Base-by-base conservation (phyloP, 2,888 invertebrate species). In the Andricus curvator region DNA sequence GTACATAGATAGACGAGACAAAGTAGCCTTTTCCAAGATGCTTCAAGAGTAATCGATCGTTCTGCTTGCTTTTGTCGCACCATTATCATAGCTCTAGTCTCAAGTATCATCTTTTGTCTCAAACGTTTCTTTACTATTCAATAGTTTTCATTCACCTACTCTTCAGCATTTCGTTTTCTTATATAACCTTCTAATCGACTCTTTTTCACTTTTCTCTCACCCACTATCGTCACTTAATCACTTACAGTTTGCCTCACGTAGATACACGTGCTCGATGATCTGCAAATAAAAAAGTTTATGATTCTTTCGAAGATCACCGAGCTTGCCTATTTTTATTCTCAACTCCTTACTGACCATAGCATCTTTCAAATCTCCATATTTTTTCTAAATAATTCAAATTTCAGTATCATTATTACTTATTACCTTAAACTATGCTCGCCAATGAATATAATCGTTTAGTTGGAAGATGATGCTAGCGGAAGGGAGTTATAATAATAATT, bases 1-100 rank as follows among this genome's bases (percentile, higher is more conserved):
- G 92, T 92, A 92, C 92, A 92, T 92, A 92, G 92, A 92, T 92
- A 88, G 78, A 82, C 81, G 78, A 79, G 82, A 85, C 37, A 74
- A 74, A 56, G 74, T 74, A 74, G 74, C 74, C 74, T 74, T 74
- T 74, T 74, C 74, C 74, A 74, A 56, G 74, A 74, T 74, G 74
- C 74, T 74, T 74, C 74, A 74, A 74, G 74, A 74, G 56, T 74
- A 74, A 74, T 74, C 74, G 56, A 74, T 74, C 37, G 74, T 74
- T 74, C 33, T 74, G 74, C 74, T 74, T 74, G 56, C 74, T 70
- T 77, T 62, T 77, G 80, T 79, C n/a, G 51, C 33, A 78, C 65
- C 33, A 65, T 78, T 70, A 77, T 81, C 62, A 20, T 80, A 68
- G 44, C 77, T 77, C 44, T 70, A 68, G 62, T 64, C 41, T 68